phyloP scores from a whole-genome alignment of 2,888 invertebrate species.

The Melinaea marsaeus region DNA sequence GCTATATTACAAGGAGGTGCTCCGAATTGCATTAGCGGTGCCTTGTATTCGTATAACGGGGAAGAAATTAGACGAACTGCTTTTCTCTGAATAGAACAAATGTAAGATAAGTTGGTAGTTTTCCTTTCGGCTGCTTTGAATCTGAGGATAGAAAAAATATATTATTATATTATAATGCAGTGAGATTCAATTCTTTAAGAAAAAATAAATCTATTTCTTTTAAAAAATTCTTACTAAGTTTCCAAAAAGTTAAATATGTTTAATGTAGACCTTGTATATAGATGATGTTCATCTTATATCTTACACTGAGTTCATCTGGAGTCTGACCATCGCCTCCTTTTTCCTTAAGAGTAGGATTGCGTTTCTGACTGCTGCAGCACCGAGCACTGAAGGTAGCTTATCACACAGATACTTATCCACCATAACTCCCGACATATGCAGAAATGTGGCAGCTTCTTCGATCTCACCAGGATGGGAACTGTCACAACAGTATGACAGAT shows the following conservation, averaged over 20 bases:
- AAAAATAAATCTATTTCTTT: constrained; percentile 16
- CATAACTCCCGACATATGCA: constrained; percentile 55
- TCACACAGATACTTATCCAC: constrained; percentile 45
- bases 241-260: too few species aligned
- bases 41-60: constrained; percentile 48
- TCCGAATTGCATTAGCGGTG: constrained; percentile 48
- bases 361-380: constrained; percentile 51
- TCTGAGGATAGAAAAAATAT: constrained; percentile 35
- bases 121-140: constrained; percentile 46
- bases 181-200: background rate
- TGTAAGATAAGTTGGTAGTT: constrained; percentile 35
- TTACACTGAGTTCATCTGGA: constrained; percentile 49
- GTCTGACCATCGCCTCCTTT: constrained; percentile 36
- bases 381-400: constrained; percentile 57
- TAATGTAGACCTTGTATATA: too few species aligned
- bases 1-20: constrained; percentile 46
- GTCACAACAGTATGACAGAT: constrained; percentile 57
- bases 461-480: constrained; percentile 44
- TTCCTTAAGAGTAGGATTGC: constrained; percentile 50
- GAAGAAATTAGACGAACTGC: constrained; percentile 46
- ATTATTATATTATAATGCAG: background rate
- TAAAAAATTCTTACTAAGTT: too few species aligned
- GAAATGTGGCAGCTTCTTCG: constrained; percentile 56
- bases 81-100: constrained; percentile 42
- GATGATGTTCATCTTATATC: constrained; percentile 21